A percentile compares a stretch with the other conserved stretches of the same genome.
These are phyloP conservation scores for Hoplodrina blanda DNA, from an alignment of 2,888 invertebrate species.

Conservation along the genomic window DNA sequence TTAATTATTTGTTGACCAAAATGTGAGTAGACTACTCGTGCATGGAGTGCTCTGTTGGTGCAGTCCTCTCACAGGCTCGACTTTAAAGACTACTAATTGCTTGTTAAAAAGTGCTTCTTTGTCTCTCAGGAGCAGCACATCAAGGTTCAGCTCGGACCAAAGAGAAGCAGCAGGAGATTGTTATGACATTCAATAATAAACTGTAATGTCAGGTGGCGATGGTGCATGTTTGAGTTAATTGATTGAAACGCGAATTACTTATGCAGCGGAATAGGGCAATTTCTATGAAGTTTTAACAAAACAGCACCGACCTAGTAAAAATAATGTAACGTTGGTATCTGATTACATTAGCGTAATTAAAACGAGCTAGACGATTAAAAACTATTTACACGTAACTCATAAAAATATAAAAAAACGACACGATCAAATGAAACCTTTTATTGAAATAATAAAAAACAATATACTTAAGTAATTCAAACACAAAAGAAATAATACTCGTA, in stretches of 20 bases:
- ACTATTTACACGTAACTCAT: constrained; percentile 2
- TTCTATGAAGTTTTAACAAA: constrained; percentile 24
- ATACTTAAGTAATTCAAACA: constrained; percentile 1
- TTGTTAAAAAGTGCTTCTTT: no score
- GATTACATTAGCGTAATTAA: constrained; percentile 54
- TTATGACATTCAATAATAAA: neutral
- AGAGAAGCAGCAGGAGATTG: no score
- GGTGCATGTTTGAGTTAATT: constrained; percentile 6
- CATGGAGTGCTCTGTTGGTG: no score
- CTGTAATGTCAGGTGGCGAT: no score
- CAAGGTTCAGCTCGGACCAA: no score
- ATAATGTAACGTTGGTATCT: constrained; percentile 16
- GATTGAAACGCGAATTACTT: neutral
- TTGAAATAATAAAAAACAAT: constrained; percentile 2
- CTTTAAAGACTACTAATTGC: no score
- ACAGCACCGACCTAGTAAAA: constrained; percentile 16
- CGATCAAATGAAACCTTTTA: neutral
- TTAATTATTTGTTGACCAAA: no score
- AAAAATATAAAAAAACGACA: constrained; percentile 1
- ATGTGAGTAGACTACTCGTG: no score
- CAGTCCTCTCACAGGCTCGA: no score
- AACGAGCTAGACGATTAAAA: constrained; percentile 21
- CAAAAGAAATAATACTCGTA: constrained; percentile 1
- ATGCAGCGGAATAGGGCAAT: constrained; percentile 21
- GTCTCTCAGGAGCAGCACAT: no score